A percentile compares a stretch with the other conserved stretches of the same genome.
Conservation (phyloP, 2,888 invertebrate genomes). For the Acleris sparsana region DNA sequence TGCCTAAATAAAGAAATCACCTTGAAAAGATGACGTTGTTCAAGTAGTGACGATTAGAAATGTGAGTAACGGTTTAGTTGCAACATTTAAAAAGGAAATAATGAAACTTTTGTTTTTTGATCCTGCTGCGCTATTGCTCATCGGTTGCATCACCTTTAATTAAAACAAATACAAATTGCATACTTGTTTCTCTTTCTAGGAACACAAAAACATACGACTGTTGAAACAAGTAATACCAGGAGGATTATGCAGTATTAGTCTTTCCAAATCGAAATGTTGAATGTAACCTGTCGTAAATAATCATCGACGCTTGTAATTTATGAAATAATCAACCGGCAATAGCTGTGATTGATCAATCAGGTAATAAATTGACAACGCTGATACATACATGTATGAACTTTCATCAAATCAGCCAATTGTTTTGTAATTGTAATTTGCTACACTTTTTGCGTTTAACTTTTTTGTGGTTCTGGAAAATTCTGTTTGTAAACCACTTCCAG, state of each 20-base stretch:
- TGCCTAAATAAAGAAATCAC: constrained; percentile 19
- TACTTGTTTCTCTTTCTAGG: too few relatives aligned
- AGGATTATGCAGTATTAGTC: neutral
- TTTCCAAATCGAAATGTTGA: neutral
- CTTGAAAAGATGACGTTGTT: constrained; percentile 14
- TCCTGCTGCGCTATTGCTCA: neutral
- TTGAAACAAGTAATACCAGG: neutral
- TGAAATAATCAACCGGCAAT: constrained; percentile 16
- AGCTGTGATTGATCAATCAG: constrained; percentile 23
- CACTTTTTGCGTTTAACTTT: constrained; percentile 15
- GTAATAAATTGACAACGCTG: constrained; percentile 31
- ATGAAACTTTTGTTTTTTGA: neutral
- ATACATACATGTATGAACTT: constrained; percentile 35
- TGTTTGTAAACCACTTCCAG: constrained; percentile 22
- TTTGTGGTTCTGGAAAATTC: constrained; percentile 10
- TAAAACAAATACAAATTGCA: too few relatives aligned
- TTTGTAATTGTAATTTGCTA: constrained; percentile 24
- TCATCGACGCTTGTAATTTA: constrained; percentile 12
- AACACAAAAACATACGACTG: neutral
- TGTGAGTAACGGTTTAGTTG: constrained; percentile 16
- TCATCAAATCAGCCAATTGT: constrained; percentile 25
- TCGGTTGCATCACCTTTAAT: neutral
- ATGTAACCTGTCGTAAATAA: constrained; percentile 4
- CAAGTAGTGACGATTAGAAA: constrained; percentile 5
- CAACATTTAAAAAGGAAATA: constrained; percentile 7